phyloP scores from a whole-genome alignment of 1,140 invertebrate species.

The Homalodisca vitripennis region DNA sequence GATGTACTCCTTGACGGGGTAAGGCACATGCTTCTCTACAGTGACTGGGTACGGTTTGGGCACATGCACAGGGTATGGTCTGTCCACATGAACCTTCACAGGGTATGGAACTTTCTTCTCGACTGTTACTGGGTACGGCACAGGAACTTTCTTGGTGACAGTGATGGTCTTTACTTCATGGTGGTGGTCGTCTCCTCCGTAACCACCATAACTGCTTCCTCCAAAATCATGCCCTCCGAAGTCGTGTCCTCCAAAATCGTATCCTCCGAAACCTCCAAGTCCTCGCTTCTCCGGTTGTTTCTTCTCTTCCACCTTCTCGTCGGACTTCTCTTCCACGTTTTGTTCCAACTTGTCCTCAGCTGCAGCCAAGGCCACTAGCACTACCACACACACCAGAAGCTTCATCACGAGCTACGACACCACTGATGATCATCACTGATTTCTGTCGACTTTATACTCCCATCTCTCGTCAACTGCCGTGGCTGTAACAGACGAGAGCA shows the following conservation, averaged over 20 bases:
- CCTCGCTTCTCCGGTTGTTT: slow-evolving; percentile 23
- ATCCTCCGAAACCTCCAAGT: slow-evolving; percentile 10
- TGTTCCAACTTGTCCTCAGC: background rate
- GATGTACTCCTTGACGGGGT: slow-evolving; percentile 58
- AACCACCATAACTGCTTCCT: slow-evolving; percentile 38
- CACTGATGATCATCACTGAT: background rate
- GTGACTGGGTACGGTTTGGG: slow-evolving; percentile 62
- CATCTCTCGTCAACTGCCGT: background rate
- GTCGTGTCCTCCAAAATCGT: slow-evolving; percentile 3
- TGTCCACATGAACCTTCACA: slow-evolving; percentile 30
- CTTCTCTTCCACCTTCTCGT: background rate
- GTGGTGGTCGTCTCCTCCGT: slow-evolving; percentile 46
- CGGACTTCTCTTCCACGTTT: background rate
- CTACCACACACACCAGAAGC: slow-evolving; percentile 5
- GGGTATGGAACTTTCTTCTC: slow-evolving; percentile 32
- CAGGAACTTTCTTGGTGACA: slow-evolving; percentile 33
- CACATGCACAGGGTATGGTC: slow-evolving; percentile 48
- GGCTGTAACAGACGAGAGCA: background rate
- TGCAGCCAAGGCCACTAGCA: background rate
- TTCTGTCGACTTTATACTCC: background rate
- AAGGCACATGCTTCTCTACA: slow-evolving; percentile 62
- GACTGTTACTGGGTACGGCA: slow-evolving; percentile 50
- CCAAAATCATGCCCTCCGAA: slow-evolving; percentile 31
- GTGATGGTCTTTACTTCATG: slow-evolving; percentile 49
- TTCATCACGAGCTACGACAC: slow-evolving; percentile 5